A percentile compares a stretch with the other conserved stretches of the same genome.
Conservation (phyloP, 2,797 vertebrate species). For the Phataginus tetradactyla region DNA sequence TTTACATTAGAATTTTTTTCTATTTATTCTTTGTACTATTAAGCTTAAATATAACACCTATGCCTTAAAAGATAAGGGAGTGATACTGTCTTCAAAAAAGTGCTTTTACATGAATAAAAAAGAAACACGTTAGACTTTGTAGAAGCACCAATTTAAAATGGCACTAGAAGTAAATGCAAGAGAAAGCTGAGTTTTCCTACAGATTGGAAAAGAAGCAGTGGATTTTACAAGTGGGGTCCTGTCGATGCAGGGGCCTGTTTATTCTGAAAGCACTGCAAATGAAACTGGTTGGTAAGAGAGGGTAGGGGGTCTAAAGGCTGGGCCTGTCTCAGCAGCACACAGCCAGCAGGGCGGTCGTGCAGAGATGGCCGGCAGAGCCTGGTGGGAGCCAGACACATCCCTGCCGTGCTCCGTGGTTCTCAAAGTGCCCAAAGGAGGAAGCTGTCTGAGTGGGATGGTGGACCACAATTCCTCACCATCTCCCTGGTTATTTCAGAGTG, state of each 20-base stretch:
- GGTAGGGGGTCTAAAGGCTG: background rate
- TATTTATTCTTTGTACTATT: background rate
- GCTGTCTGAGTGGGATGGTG: background rate
- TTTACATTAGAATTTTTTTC: background rate
- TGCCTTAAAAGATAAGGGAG: background rate
- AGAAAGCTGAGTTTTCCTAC: background rate
- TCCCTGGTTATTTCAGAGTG: background rate
- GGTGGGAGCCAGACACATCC: background rate
- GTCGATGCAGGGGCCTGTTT: background rate
- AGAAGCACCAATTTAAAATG: conserved; percentile 10
- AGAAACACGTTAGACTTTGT: background rate
- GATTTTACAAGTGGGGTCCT: background rate
- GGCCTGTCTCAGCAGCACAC: background rate
- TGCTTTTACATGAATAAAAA: background rate
- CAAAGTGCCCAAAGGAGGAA: background rate
- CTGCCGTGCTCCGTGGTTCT: background rate
- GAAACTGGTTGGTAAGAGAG: background rate
- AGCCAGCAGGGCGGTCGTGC: background rate
- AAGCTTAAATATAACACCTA: conserved; percentile 1
- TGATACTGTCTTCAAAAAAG: background rate
- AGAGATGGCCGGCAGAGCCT: background rate
- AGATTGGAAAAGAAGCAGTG: background rate
- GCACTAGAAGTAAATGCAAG: background rate
- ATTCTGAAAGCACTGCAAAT: background rate
- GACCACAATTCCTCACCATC: background rate